Evolutionary conservation across 2,113 vertebrate genomes (phyloP), one percentile per base, ranked within the genome.

Genomic region (Aptenodytes forsteri): DNA sequence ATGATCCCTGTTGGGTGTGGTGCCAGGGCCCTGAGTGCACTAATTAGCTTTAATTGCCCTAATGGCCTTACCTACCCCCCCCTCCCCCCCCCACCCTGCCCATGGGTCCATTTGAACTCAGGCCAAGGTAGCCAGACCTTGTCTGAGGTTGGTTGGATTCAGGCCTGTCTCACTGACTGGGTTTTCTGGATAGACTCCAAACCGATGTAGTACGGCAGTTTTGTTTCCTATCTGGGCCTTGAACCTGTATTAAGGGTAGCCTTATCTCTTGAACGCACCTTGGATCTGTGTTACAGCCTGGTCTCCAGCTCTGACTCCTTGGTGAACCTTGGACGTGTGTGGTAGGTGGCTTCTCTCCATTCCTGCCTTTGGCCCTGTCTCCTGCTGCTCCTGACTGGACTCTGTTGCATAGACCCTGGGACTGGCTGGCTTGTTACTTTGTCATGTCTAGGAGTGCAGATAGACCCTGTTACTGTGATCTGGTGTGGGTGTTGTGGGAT

Each of bases 51-150:
- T 89, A 50, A n/a, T 83, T 64, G 19, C 5, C 20, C 11, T 47
- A 29, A 29, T 17, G 13, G 6, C 8, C 11, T 55, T 40, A 62
- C 16, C 12, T 54, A 14, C 1, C 15, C 5, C 13, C 5, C 36
- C 36, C 36, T 36, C 36, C 36, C 36, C 36, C 36, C 36, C 1
- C 3, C 0, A 0, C 8, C 18, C 34, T n/a, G 2, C 9, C 29
- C 4, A 9, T 27, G 7, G 16, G 21, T 70, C n/a, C 11, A 10
- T 47, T 22, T 38, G 13, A 56, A 32, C 5, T 65, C 30, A 23
- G 15, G 40, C 6, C 6, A 30, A 69, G 25, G 36, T 19, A 62
- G 2, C 5, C 1, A 32, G 26, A 22, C 15, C 13, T 65, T 15
- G 1, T 10, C 27, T 17, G 46, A 66, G 6, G 4, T 56, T 90